A percentile compares a stretch with the other conserved stretches of the same genome.
phyloP scores from a whole-genome alignment of 2,888 invertebrate species.

The Polydrusus pterygomalis region DNA sequence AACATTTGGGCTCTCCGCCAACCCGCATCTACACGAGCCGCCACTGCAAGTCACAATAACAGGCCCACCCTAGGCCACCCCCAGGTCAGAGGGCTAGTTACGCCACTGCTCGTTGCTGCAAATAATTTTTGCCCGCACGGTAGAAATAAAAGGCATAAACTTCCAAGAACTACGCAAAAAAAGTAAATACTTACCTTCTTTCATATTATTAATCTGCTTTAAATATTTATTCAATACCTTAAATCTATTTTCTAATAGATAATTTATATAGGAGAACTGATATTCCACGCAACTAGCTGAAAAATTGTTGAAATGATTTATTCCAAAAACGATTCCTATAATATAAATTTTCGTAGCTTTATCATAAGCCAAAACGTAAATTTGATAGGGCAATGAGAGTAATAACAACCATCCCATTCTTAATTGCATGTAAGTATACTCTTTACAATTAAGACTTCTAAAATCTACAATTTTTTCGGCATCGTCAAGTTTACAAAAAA shows the following conservation, averaged over 20 bases:
- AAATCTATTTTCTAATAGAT: slow-evolving; percentile 21
- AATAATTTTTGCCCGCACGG: too few species aligned
- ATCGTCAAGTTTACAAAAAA: slow-evolving; percentile 19
- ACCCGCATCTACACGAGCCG: too few species aligned
- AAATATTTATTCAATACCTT: slow-evolving; percentile 6
- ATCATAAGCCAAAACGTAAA: background rate
- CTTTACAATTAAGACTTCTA: slow-evolving; percentile 16
- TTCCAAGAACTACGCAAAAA: too few species aligned
- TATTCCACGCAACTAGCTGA: slow-evolving; percentile 10
- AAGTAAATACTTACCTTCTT: background rate
- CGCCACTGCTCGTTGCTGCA: too few species aligned
- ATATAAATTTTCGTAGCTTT: background rate
- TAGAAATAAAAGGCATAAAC: too few species aligned
- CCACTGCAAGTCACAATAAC: too few species aligned
- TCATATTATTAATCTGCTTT: background rate
- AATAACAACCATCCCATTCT: background rate
- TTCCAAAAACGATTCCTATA: background rate
- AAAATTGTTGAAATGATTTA: slow-evolving; percentile 17
- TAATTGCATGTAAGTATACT: slow-evolving; percentile 12
- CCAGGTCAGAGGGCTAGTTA: too few species aligned
- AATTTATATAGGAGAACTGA: slow-evolving; percentile 11
- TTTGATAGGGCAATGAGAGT: background rate
- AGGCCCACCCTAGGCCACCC: too few species aligned
- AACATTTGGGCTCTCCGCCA: too few species aligned
- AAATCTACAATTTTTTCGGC: slow-evolving; percentile 1